These are phyloP conservation scores for Liodrosophila aerea DNA, from an alignment of 2,888 invertebrate species.

Conservation along the genomic window DNA sequence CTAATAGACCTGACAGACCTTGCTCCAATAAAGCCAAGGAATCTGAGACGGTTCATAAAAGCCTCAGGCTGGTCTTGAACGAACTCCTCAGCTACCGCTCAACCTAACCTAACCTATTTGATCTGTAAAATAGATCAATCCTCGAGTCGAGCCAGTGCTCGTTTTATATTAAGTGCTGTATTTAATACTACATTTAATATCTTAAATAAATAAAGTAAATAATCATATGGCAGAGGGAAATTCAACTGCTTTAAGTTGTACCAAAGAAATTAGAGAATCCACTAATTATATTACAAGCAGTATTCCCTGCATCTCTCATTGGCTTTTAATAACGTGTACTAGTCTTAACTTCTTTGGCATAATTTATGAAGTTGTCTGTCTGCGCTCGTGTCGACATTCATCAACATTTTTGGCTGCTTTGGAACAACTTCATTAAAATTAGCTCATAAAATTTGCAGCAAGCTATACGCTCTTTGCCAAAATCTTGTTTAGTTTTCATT, in stretches of 20 bases:
- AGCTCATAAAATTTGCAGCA: constrained; percentile 77
- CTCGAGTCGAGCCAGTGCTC: too few relatives aligned
- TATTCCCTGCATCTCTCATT: constrained; percentile 9
- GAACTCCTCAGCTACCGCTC: too few relatives aligned
- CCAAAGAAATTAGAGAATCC: background rate
- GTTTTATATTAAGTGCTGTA: too few relatives aligned
- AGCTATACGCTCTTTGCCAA: constrained; percentile 40
- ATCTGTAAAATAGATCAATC: too few relatives aligned
- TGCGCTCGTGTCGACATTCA: constrained; percentile 72
- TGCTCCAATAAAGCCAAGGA: too few relatives aligned
- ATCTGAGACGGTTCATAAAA: too few relatives aligned
- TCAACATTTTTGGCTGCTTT: constrained; percentile 48
- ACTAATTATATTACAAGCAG: constrained; percentile 27
- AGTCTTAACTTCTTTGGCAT: constrained; percentile 58
- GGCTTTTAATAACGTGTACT: constrained; percentile 9
- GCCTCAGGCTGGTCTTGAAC: too few relatives aligned
- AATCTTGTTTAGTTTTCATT: constrained; percentile 79
- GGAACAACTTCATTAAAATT: constrained; percentile 78
- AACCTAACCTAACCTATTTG: too few relatives aligned
- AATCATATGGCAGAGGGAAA: background rate
- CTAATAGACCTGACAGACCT: too few relatives aligned
- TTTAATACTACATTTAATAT: too few relatives aligned
- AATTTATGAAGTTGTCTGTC: constrained; percentile 75
- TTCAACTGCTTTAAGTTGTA: background rate
- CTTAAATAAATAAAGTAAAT: too few relatives aligned